Conservation (phyloP, 1,140 invertebrate species). For the Pseudomyrmex pallidus region DNA sequence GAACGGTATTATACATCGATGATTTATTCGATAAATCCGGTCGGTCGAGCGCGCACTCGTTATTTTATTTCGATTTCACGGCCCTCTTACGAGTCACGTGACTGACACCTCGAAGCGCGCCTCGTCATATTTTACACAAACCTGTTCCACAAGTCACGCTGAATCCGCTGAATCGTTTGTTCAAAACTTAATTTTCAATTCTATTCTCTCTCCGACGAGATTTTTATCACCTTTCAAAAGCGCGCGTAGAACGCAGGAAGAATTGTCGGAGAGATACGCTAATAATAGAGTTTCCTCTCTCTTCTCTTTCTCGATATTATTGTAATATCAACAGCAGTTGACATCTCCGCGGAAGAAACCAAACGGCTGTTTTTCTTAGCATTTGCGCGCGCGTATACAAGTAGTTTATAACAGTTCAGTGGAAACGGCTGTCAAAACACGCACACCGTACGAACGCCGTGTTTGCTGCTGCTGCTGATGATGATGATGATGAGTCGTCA, state of each 20-base stretch:
- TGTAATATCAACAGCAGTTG: neutral
- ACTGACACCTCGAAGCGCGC: neutral
- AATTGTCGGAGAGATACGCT: no score
- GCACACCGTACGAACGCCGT: no score
- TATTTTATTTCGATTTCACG: constrained; percentile 10
- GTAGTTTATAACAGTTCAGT: constrained; percentile 1
- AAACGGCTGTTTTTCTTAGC: constrained; percentile 1
- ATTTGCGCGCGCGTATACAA: neutral
- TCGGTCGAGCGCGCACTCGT: neutral
- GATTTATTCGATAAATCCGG: constrained; percentile 54
- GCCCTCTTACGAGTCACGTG: neutral
- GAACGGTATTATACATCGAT: constrained; percentile 49
- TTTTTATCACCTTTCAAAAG: no score
- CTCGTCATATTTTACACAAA: neutral
- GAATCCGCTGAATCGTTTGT: neutral
- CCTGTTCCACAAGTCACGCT: neutral
- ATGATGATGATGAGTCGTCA: neutral
- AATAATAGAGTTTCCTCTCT: no score
- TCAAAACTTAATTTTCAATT: neutral
- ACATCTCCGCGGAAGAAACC: neutral
- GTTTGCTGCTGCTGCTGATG: neutral
- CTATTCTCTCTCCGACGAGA: no score
- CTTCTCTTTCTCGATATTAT: neutral
- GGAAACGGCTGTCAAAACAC: constrained; percentile 28
- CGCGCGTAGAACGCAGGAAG: no score